These are phyloP conservation scores for Aphaenogaster rudis DNA, from an alignment of 1,140 invertebrate genomes.

Conservation along the genomic window DNA sequence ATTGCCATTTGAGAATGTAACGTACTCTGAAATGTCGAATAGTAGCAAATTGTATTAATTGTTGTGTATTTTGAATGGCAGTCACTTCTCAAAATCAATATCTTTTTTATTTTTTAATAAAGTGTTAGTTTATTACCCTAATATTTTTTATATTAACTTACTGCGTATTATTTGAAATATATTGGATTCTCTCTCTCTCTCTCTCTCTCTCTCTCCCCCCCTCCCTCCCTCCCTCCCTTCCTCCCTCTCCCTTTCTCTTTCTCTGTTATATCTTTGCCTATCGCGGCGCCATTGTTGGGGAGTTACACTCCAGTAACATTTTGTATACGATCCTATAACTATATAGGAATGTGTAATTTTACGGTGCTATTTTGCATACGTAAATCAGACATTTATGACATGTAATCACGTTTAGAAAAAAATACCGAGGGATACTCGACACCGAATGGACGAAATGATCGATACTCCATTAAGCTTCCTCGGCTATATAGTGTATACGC, in stretches of 20 bases:
- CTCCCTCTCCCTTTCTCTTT: no score
- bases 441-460: conserved; percentile 35
- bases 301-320: background rate
- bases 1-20: no score
- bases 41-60: no score
- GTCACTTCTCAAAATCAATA: no score
- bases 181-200: background rate
- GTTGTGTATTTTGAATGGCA: no score
- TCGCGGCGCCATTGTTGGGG: background rate
- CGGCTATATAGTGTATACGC: background rate
- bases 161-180: background rate
- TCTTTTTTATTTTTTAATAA: no score
- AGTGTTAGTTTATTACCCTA: background rate
- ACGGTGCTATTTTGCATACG: conserved; percentile 13
- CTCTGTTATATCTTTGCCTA: background rate
- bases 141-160: background rate
- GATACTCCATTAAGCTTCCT: conserved; percentile 41
- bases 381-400: conserved; percentile 23
- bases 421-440: conserved; percentile 8
- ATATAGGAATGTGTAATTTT: conserved; percentile 19
- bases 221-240: no score
- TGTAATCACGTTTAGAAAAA: conserved; percentile 25
- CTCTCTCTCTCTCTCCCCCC: no score
- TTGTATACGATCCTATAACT: background rate
- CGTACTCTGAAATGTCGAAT: no score